Conservation (phyloP, 2,113 vertebrate species). For the Ciconia stormi region DNA sequence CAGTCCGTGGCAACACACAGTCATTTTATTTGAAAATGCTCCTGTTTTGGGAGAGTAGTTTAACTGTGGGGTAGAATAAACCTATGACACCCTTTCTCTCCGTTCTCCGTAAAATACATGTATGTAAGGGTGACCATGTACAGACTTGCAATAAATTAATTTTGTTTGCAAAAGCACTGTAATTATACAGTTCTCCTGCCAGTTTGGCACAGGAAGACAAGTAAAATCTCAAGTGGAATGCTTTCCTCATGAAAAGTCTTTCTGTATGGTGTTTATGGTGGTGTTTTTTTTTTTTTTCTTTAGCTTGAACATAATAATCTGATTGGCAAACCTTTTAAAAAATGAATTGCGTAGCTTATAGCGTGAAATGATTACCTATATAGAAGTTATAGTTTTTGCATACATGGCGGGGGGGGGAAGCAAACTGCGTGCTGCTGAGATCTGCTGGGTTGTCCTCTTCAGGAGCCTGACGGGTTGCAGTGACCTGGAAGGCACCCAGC, state of each 20-base stretch:
- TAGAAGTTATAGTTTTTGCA: neutral
- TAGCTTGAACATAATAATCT: neutral
- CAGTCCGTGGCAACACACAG: rapidly evolving
- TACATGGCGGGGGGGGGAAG: neutral
- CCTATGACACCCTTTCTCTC: neutral
- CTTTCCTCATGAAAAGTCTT: neutral
- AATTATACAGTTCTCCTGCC: constrained; percentile 33
- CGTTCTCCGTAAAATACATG: neutral
- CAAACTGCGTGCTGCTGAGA: neutral
- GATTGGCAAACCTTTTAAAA: neutral
- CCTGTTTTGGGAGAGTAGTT: neutral
- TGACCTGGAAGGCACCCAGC: constrained; percentile 46
- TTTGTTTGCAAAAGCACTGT: constrained; percentile 29
- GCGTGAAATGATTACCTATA: neutral
- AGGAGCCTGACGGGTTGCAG: neutral
- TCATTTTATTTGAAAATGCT: neutral
- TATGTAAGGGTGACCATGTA: constrained; percentile 7
- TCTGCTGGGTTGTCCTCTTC: neutral
- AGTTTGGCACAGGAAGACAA: constrained; percentile 27
- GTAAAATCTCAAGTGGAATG: constrained; percentile 26
- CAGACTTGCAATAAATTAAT: constrained; percentile 50
- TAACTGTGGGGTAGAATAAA: neutral
- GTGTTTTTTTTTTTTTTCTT: neutral
- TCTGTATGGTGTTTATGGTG: neutral
- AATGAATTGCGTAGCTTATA: neutral